Evolutionary conservation across 1,140 invertebrate genomes (phyloP), one percentile per base, ranked within the genome.

Genomic region (Geopemphigus sp.): DNA sequence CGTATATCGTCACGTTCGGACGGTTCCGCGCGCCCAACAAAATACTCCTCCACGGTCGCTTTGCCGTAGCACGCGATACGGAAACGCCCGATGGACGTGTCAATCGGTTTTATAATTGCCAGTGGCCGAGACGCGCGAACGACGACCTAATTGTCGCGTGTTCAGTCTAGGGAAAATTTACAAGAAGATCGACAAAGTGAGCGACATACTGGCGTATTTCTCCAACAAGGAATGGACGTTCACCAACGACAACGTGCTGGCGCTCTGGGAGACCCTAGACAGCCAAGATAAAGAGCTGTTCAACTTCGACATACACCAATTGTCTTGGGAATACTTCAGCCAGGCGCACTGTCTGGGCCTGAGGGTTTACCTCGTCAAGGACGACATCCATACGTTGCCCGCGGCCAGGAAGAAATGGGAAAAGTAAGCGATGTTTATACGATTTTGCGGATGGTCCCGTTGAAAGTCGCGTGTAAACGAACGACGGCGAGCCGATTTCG

Each of bases 91-190:
- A n/a, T n/a, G n/a, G n/a, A n/a, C n/a, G n/a, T n/a, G n/a, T n/a
- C n/a, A n/a, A n/a, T n/a, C n/a, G n/a, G n/a, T n/a, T n/a, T n/a
- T n/a, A n/a, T n/a, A n/a, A n/a, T n/a, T n/a, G n/a, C n/a, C n/a
- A n/a, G n/a, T n/a, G n/a, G n/a, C n/a, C n/a, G n/a, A n/a, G n/a
- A n/a, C n/a, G n/a, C n/a, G n/a, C n/a, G n/a, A n/a, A n/a, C n/a
- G 8, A 39, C n/a, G 1, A 64, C 19, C 10, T 56, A n/a, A 45
- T 66, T 50, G 22, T 54, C n/a, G 53, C 29, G 8, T 53, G 0
- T 53, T 29, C 85, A 94, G 92, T 85, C 88, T 94, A 87, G 86
- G 90, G 47, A 89, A 90, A 83, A 89, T 92, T 14, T 94, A 94
- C 83, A 87, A 87, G 24, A 92, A 92, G 84, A 89, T 95, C 57